Percentiles rank a stretch among this genome's conserved stretches.
Conservation (phyloP, 1,140 invertebrate species). For the Wiebesia pumilae region DNA sequence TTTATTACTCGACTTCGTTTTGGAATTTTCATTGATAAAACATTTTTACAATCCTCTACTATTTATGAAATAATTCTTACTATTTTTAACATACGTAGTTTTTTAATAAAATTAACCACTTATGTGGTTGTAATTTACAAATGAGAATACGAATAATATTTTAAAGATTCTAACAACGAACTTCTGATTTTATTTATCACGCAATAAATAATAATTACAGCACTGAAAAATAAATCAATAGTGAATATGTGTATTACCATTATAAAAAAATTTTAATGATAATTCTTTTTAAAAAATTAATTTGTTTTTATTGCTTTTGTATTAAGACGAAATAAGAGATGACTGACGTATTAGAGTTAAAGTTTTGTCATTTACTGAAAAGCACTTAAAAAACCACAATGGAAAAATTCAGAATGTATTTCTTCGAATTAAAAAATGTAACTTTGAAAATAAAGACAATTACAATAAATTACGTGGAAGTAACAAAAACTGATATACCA, state of each 20-base stretch:
- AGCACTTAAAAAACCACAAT: not conserved
- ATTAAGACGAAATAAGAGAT: not conserved
- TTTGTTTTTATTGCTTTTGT: not conserved
- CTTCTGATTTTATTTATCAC: not conserved
- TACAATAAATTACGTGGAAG: no score
- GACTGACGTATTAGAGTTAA: not conserved
- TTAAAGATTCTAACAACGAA: no score
- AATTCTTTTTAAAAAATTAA: not conserved
- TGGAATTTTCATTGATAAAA: not conserved
- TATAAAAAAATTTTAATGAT: not conserved
- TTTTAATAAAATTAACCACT: no score
- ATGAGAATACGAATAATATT: no score
- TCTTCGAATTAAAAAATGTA: no score
- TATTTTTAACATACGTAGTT: not conserved
- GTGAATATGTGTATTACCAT: not conserved
- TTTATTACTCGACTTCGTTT: not conserved
- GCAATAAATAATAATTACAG: not conserved
- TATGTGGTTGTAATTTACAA: no score
- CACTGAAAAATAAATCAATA: not conserved
- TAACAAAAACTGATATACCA: no score
- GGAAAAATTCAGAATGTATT: not conserved
- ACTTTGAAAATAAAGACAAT: no score
- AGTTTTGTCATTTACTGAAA: not conserved
- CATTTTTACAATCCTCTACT: not conserved
- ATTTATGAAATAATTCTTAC: not conserved